Base-by-base conservation (phyloP, 2,113 vertebrate species). In the Pteropus alecto region DNA sequence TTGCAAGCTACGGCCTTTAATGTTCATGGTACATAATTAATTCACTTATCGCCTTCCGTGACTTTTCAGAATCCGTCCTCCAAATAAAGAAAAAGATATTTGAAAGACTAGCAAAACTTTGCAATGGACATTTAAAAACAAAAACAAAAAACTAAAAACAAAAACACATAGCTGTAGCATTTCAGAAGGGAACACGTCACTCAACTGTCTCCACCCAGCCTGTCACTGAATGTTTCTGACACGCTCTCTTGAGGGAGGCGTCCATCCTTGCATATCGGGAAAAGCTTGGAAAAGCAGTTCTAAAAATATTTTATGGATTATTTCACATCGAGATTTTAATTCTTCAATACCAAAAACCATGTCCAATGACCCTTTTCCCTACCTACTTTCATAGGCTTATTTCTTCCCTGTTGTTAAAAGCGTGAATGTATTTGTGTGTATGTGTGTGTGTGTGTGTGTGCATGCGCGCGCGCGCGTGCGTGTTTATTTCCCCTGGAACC, bases 1-100 rank as follows among this genome's bases (percentile, higher is more conserved):
- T 0, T 18, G 46, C 16, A 60, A 95, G 82, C 0, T 0, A 8
- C 2, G 41, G 58, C 16, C 28, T 43, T 22, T 87, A 33, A 48
- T 13, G 21, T 63, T 83, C 76, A 86, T 71, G 67, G 58, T 7
- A 54, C 4, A 15, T 7, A 22, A 48, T 35, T 28, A 54, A 33
- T 24, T 92, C 28, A 51, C 28, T 51, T 14, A 24, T 54, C 22
- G 30, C 0, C 38, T 1, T 26, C 33, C 41, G 54, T 35, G 90
- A 96, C 48, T 96, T 92, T 48, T 78, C 88, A 35, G 35, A 60
- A 68, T 35, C 43, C 56, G 14, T 21, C 85, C 87, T 30, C 81
- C 83, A 92, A 87, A 87, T 78, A 19, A 89, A 97, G 95, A 87
- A 58, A n/a, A 43, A 74, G 41, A 38, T 46, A 70, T 38, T 83